Evolutionary conservation across 92 coral and sea anemone genomes (phyloP).

Genomic region (Epizoanthus scotinus): DNA sequence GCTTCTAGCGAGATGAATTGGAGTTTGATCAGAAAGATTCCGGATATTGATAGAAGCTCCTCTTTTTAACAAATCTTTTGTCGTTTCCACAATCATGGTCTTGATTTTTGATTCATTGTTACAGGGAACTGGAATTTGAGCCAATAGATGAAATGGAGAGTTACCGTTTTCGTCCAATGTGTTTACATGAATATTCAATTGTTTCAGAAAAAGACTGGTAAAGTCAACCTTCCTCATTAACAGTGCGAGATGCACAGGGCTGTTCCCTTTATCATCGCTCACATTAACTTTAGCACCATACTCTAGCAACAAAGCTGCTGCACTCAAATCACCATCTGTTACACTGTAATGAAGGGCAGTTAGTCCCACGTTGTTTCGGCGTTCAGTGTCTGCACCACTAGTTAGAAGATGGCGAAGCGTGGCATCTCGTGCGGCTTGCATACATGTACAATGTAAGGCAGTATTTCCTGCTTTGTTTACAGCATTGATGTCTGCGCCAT

Average conservation of each 20-base stretch:
- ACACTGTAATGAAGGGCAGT: conserved; percentile 34
- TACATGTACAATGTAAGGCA: conserved; percentile 24
- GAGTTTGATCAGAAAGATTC: conserved; percentile 20
- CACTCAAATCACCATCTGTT: not conserved
- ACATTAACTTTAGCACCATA: conserved; percentile 27
- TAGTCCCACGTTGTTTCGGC: conserved; percentile 6
- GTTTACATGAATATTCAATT: not conserved
- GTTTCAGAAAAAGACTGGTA: conserved; percentile 13
- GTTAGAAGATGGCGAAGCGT: not conserved
- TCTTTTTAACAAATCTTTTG: conserved; percentile 1
- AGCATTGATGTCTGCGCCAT: conserved; percentile 10
- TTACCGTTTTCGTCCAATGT: conserved; percentile 4
- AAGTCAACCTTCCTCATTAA: not conserved
- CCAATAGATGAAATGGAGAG: conserved; percentile 27
- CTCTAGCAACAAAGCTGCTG: conserved; percentile 7
- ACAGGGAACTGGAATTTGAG: not conserved
- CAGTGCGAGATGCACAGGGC: conserved; percentile 6
- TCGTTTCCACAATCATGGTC: not conserved
- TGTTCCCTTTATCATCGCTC: conserved; percentile 11
- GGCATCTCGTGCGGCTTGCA: conserved; percentile 2
- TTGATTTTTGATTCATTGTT: not conserved
- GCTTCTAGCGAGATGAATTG: conserved; percentile 7
- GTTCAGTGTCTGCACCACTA: conserved; percentile 5
- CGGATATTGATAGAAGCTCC: conserved; percentile 19
- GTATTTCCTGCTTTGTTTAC: conserved; percentile 1